Conservation (phyloP, 2,113 vertebrate species). For the Corydoras sp. region DNA sequence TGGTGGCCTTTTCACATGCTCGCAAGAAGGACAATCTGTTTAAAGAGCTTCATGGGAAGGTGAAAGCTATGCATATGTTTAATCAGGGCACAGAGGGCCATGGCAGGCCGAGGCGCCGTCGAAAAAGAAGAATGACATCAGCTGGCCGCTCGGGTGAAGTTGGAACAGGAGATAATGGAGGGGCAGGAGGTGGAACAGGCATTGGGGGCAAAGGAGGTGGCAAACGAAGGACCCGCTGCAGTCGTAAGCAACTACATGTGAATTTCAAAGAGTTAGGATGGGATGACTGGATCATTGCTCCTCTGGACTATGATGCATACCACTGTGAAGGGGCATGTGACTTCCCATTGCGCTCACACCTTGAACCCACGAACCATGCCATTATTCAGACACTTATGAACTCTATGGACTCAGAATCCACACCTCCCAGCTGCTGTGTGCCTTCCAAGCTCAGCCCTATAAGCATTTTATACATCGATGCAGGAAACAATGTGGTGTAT, state of each 20-base stretch:
- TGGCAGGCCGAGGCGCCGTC: constrained; percentile 42
- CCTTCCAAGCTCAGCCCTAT: constrained; percentile 82
- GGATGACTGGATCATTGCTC: constrained; percentile 88
- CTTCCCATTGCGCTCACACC: constrained; percentile 80
- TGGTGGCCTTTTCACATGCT: constrained; percentile 72
- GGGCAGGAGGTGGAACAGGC: constrained; percentile 21
- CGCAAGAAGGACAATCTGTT: constrained; percentile 73
- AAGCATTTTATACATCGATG: constrained; percentile 84
- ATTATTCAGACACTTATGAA: constrained; percentile 87
- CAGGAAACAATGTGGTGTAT: constrained; percentile 84
- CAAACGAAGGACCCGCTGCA: constrained; percentile 73
- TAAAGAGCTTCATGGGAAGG: constrained; percentile 74
- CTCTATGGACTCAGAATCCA: constrained; percentile 81
- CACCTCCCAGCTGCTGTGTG: constrained; percentile 81
- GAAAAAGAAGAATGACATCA: constrained; percentile 56
- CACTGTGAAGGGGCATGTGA: constrained; percentile 83
- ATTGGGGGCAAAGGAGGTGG: constrained; percentile 56
- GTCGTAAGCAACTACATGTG: constrained; percentile 76
- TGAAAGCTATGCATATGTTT: constrained; percentile 59
- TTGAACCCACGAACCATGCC: constrained; percentile 84
- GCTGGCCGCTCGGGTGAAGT: constrained; percentile 37
- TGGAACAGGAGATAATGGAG: constrained; percentile 4
- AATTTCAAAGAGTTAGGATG: constrained; percentile 87
- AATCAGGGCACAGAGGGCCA: constrained; percentile 38
- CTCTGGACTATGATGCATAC: constrained; percentile 80